A percentile compares a stretch with the other conserved stretches of the same genome.
Evolutionary conservation across 2,113 vertebrate genomes (phyloP).

Genomic region (Leucopsar rothschildi): DNA sequence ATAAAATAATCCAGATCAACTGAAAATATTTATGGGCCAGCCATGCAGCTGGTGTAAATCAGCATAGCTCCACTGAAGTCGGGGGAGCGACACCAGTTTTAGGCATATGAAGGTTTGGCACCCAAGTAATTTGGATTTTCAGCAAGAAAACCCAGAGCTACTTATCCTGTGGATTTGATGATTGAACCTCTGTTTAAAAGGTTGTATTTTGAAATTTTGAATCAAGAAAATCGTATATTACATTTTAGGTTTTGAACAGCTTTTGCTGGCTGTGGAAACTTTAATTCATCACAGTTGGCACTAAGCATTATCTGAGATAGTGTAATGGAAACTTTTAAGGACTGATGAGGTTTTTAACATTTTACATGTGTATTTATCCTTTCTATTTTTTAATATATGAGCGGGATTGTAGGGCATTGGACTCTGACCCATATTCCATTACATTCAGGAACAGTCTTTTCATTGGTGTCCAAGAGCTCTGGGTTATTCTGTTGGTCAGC

Average conservation of each 20-base stretch:
- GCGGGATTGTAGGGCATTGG: not conserved
- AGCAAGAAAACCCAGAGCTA: conserved; percentile 53
- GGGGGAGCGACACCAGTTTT: not conserved
- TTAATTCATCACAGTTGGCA: conserved; percentile 62
- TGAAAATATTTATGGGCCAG: conserved; percentile 52
- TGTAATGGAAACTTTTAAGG: conserved; percentile 58
- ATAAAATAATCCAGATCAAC: conserved; percentile 64
- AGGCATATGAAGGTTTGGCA: conserved; percentile 42
- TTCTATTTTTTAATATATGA: conserved; percentile 29
- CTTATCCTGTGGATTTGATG: conserved; percentile 65
- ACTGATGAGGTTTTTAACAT: conserved; percentile 57
- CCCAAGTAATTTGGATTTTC: conserved; percentile 54
- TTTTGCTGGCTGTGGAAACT: conserved; percentile 57
- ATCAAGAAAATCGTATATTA: conserved; percentile 49
- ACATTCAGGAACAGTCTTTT: not conserved
- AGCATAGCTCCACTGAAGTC: conserved; percentile 6
- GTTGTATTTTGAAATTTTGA: conserved; percentile 45
- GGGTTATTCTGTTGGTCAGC: conserved; percentile 15
- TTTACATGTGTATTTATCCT: conserved; percentile 54
- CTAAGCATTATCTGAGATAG: conserved; percentile 46
- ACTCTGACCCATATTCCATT: not conserved
- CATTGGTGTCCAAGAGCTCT: not conserved
- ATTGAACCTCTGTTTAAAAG: conserved; percentile 59
- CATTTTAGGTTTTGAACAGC: conserved; percentile 12
- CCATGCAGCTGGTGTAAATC: conserved; percentile 62